phyloP scores from a whole-genome alignment of 2,888 invertebrate genomes.

The Rhingia rostrata region DNA sequence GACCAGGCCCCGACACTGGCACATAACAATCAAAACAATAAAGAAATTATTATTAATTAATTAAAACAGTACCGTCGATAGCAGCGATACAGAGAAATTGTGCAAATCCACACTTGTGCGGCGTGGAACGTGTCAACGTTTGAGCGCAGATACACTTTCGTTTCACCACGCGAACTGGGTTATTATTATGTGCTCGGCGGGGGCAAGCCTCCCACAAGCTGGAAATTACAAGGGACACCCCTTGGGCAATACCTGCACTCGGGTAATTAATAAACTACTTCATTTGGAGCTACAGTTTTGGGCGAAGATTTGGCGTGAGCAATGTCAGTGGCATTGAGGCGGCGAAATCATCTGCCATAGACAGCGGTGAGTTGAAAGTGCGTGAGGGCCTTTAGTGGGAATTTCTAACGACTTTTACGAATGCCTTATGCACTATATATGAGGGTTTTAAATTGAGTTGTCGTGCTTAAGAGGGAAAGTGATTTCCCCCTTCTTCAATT shows the following conservation, averaged over 20 bases:
- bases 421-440: neutral
- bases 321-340: neutral
- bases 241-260: constrained; percentile 16
- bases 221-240: constrained; percentile 22
- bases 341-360: constrained; percentile 40
- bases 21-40: constrained; percentile 32
- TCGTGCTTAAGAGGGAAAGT: constrained; percentile 30
- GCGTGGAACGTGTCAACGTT: constrained; percentile 49
- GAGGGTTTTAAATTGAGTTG: constrained; percentile 23
- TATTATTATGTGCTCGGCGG: constrained; percentile 37
- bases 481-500: neutral
- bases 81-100: constrained; percentile 50
- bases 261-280: constrained; percentile 44
- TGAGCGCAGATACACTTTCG: constrained; percentile 51
- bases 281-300: constrained; percentile 48
- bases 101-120: constrained; percentile 8
- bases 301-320: constrained; percentile 31
- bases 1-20: too few species aligned
- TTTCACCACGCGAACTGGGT: constrained; percentile 66
- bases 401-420: constrained; percentile 18
- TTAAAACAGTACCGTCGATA: constrained; percentile 41
- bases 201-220: neutral
- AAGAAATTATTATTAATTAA: constrained; percentile 61
- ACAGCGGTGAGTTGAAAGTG: constrained; percentile 17
- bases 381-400: constrained; percentile 15